These are phyloP conservation scores for Denticeps clupeoides DNA, from an alignment of 2,797 vertebrate species.

Conservation along the genomic window DNA sequence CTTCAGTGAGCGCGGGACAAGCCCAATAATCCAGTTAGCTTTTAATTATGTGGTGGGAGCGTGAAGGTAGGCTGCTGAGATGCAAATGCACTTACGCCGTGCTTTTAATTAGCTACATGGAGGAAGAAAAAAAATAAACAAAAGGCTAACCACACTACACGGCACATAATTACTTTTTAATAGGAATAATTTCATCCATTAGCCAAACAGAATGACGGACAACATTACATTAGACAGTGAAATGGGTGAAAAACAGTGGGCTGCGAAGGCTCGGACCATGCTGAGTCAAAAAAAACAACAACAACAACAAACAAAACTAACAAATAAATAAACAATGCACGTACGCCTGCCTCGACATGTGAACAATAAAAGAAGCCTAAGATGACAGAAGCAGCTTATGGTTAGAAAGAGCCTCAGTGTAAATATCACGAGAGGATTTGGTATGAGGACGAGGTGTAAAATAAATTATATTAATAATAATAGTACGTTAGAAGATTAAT, in stretches of 20 bases:
- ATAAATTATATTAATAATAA: constrained; percentile 15
- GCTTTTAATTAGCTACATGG: background rate
- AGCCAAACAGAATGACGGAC: background rate
- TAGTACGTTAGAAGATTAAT: no score
- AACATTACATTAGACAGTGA: background rate
- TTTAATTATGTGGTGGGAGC: background rate
- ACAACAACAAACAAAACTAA: background rate
- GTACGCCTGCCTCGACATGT: no score
- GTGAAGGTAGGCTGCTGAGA: background rate
- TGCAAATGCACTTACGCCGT: background rate
- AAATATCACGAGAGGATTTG: constrained; percentile 16
- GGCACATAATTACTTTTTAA: constrained; percentile 1
- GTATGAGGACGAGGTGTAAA: constrained; percentile 18
- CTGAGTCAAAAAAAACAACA: background rate
- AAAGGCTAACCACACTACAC: background rate
- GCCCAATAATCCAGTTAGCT: background rate
- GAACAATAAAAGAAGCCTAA: no score
- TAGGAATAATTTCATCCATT: constrained; percentile 1
- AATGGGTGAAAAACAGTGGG: no score
- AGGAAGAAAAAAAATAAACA: no score
- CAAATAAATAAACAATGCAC: background rate
- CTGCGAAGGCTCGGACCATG: no score
- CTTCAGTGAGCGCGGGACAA: background rate
- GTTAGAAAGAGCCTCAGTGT: constrained; percentile 21
- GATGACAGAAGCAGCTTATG: constrained; percentile 35